Conservation (phyloP, 2,113 vertebrate genomes). For the Planiliza haematocheilus region DNA sequence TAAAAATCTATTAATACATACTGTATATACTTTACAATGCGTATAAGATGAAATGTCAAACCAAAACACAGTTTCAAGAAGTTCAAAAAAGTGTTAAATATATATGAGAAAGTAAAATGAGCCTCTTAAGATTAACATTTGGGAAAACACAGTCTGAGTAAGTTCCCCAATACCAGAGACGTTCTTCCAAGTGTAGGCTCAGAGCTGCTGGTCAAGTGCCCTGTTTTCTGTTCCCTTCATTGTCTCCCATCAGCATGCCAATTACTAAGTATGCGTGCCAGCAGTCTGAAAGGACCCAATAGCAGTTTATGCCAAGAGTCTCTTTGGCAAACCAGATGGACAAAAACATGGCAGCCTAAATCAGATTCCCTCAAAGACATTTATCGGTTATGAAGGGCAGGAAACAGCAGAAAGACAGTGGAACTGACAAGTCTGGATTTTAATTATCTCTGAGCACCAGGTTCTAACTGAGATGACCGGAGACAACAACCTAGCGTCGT, state of each 20-base stretch:
- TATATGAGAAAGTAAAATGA: background rate
- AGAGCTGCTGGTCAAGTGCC: slow-evolving; percentile 41
- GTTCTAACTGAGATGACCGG: slow-evolving; percentile 43
- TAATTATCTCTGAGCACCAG: slow-evolving; percentile 37
- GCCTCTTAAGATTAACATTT: background rate
- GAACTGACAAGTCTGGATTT: slow-evolving; percentile 29
- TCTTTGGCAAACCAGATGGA: slow-evolving; percentile 72
- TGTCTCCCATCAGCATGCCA: slow-evolving; percentile 68
- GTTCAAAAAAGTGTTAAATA: too few relatives aligned
- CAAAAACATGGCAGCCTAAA: slow-evolving; percentile 66
- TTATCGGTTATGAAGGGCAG: slow-evolving; percentile 58
- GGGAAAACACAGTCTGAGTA: background rate
- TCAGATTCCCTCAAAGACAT: slow-evolving; percentile 60
- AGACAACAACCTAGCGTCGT: slow-evolving; percentile 10
- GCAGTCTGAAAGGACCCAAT: slow-evolving; percentile 69
- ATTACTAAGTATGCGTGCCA: slow-evolving; percentile 63
- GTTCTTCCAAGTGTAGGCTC: slow-evolving; percentile 6
- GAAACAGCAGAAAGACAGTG: slow-evolving; percentile 26
- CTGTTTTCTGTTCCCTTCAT: slow-evolving; percentile 39
- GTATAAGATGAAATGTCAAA: too few relatives aligned
- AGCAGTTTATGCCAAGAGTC: slow-evolving; percentile 72
- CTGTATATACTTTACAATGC: too few relatives aligned
- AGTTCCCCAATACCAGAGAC: slow-evolving; percentile 11
- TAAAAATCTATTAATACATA: background rate
- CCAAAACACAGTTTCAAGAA: too few relatives aligned